phyloP scores from a whole-genome alignment of 2,888 invertebrate genomes.

The Yponomeuta plumbellus region DNA sequence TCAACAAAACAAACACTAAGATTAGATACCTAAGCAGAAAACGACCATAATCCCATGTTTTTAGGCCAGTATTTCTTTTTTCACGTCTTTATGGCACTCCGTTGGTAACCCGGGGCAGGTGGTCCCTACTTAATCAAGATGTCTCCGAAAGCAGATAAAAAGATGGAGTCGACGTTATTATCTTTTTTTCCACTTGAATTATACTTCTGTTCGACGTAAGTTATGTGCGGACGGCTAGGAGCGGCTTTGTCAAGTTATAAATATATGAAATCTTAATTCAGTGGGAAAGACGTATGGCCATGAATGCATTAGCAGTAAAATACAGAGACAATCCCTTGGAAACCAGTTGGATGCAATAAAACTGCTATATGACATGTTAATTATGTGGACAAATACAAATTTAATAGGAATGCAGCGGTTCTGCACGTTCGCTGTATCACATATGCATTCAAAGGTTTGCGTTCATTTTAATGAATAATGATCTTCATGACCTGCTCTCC shows the following conservation, averaged over 20 bases:
- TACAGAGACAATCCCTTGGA: constrained; percentile 35
- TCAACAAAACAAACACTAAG: neutral
- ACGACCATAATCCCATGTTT: constrained; percentile 55
- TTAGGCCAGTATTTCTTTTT: constrained; percentile 65
- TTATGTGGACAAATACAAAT: constrained; percentile 50
- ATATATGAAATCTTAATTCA: constrained; percentile 62
- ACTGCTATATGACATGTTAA: constrained; percentile 56
- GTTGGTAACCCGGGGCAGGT: constrained; percentile 61
- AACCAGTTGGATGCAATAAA: constrained; percentile 59
- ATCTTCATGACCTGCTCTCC: constrained; percentile 8
- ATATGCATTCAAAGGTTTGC: neutral
- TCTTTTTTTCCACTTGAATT: constrained; percentile 68
- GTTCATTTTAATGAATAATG: neutral
- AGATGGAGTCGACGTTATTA: constrained; percentile 35
- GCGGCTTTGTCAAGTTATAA: constrained; percentile 57
- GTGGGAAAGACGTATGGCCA: constrained; percentile 67
- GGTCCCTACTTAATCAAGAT: constrained; percentile 76
- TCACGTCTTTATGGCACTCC: constrained; percentile 63
- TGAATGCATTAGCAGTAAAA: constrained; percentile 73
- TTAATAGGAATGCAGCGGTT: constrained; percentile 35
- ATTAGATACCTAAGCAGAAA: neutral
- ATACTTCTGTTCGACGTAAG: constrained; percentile 59
- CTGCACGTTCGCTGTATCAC: neutral
- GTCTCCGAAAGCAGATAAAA: constrained; percentile 69
- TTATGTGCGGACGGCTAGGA: constrained; percentile 50